A percentile compares a stretch with the other conserved stretches of the same genome.
phyloP scores from a whole-genome alignment of 2,888 invertebrate genomes.

The Amphipyra tragopoginis region DNA sequence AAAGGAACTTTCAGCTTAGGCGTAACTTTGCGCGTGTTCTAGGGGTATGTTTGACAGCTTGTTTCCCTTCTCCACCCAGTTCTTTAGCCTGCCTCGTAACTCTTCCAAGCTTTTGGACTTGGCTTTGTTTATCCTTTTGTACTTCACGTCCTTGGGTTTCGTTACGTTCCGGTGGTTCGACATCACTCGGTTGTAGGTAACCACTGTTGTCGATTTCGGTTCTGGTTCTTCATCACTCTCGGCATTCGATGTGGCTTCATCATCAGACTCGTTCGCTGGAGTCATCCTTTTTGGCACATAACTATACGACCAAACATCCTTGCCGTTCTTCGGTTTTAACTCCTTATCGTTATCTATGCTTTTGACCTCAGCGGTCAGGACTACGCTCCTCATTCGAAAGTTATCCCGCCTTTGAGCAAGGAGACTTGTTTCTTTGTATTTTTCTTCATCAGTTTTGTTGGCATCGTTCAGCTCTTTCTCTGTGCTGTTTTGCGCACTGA shows the following conservation, averaged over 20 bases:
- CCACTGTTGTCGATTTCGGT: slow-evolving; percentile 90
- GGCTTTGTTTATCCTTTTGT: slow-evolving; percentile 96
- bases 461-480: slow-evolving; percentile 85
- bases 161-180: slow-evolving; percentile 97
- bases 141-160: slow-evolving; percentile 97
- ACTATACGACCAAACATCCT: slow-evolving; percentile 85
- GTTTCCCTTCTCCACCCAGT: slow-evolving; percentile 95
- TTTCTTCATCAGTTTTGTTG: slow-evolving; percentile 87
- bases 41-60: slow-evolving; percentile 92
- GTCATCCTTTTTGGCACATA: slow-evolving; percentile 88
- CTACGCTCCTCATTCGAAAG: slow-evolving; percentile 85
- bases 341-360: slow-evolving; percentile 85
- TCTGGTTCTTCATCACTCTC: slow-evolving; percentile 85
- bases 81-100: slow-evolving; percentile 94
- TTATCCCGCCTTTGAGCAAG: slow-evolving; percentile 87
- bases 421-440: slow-evolving; percentile 82
- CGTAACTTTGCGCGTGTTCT: slow-evolving; percentile 92
- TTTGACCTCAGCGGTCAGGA: slow-evolving; percentile 84
- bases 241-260: slow-evolving; percentile 82
- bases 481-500: slow-evolving; percentile 87
- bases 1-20: slow-evolving; percentile 84
- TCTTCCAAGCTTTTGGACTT: slow-evolving; percentile 97
- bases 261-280: slow-evolving; percentile 82
- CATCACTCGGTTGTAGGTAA: slow-evolving; percentile 96
- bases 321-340: slow-evolving; percentile 72